Evolutionary conservation across 1,140 invertebrate species (phyloP), one percentile per base, ranked within the genome.

Genomic region (Camponotus floridanus): DNA sequence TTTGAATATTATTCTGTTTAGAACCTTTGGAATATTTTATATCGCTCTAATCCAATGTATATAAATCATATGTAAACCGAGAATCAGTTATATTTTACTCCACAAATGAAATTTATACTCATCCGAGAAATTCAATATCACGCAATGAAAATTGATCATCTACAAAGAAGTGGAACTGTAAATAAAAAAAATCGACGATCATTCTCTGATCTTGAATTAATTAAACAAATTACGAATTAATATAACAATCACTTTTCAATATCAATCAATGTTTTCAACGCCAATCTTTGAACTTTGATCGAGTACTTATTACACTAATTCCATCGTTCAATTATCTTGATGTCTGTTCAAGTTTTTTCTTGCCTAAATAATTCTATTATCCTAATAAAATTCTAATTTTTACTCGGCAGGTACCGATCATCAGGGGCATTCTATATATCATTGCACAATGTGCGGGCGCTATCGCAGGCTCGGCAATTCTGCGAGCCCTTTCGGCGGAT

Each of bases 361-460:
- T 15, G 45, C 11, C 21, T 2, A 11, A 71, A 8, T 57, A 9
- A 1, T 21, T 51, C 21, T 18, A 48, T 65, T 48, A n/a, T 15
- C 2, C 18, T 31, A 5, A 79, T 15, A 36, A 42, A 1, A 36
- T 48, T 3, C n/a, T 45, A 8, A 13, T 62, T 73, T 3, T 51
- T 48, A 48, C 18, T 51, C 26, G 31, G 9, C 55, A 95, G 94
- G 74, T 95, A 31, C 91, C 97, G 85, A 94, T 98, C 8, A 93
- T 98, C 2, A 96, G 98, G 83, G 97, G 96, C 0, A 39, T 98
- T 2, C 95, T 99, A 6, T 99, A 99, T 94, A 96, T 98, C 11
- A 93, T 98, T n/a, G 97, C 96, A 3, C 98, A 99, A 94, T 97
- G 97, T 91, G 92, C 97, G 3, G 98, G 98, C 1, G 97, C 98